These are phyloP conservation scores for Medauroidea extradentata DNA, from an alignment of 1,140 invertebrate species.

Conservation along the genomic window DNA sequence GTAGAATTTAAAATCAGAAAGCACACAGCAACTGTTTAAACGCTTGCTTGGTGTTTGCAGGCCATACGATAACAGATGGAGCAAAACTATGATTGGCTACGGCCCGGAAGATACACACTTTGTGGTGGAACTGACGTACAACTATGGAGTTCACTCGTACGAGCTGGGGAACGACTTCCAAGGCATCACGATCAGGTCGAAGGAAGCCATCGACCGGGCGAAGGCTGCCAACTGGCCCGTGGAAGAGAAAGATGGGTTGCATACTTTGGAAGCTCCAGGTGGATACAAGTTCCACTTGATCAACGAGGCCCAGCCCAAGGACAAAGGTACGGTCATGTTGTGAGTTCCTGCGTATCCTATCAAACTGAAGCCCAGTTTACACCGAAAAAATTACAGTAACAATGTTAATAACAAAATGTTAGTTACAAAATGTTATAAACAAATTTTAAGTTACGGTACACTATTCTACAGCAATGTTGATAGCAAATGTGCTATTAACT, in stretches of 20 bases:
- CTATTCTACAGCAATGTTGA: too few species aligned
- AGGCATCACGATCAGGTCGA: slow-evolving; percentile 80
- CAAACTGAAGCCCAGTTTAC: too few species aligned
- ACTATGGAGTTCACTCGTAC: slow-evolving; percentile 88
- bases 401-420: too few species aligned
- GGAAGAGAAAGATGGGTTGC: slow-evolving; percentile 53
- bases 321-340: too few species aligned
- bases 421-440: too few species aligned
- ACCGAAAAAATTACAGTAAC: too few species aligned
- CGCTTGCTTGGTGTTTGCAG: slow-evolving; percentile 52
- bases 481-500: too few species aligned
- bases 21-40: too few species aligned
- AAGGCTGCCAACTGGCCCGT: slow-evolving; percentile 60
- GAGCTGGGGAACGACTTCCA: slow-evolving; percentile 84
- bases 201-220: slow-evolving; percentile 68
- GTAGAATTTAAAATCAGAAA: too few species aligned
- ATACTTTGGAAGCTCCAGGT: slow-evolving; percentile 73
- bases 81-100: slow-evolving; percentile 99
- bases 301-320: slow-evolving; percentile 59
- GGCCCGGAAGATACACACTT: slow-evolving; percentile 93
- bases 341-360: too few species aligned
- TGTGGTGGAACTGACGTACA: slow-evolving; percentile 96
- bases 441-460: too few species aligned
- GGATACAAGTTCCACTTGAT: slow-evolving; percentile 85
- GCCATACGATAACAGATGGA: slow-evolving; percentile 96